Evolutionary conservation across 1,140 invertebrate species (phyloP).

Genomic region (Thaumatotibia leucotreta): DNA sequence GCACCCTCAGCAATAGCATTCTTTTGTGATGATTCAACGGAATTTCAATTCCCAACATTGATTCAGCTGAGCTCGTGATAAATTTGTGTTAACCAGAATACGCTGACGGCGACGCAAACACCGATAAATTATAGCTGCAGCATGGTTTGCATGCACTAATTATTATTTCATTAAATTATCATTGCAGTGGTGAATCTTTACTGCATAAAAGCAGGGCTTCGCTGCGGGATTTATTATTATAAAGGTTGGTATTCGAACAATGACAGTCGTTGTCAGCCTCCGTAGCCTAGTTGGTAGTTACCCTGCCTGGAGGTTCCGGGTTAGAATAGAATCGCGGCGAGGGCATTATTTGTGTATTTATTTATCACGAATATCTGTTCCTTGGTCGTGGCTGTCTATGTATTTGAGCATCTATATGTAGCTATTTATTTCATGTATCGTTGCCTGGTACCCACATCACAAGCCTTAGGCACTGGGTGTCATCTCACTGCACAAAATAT

Average conservation of each 20-base stretch:
- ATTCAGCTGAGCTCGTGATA: slow-evolving; percentile 27
- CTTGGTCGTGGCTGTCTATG: too few species aligned
- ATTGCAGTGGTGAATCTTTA: neutral
- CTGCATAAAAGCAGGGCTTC: neutral
- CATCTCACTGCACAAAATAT: too few species aligned
- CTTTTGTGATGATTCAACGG: slow-evolving; percentile 3
- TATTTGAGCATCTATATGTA: too few species aligned
- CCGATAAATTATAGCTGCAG: slow-evolving; percentile 36
- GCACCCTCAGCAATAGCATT: neutral
- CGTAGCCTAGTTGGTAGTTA: too few species aligned
- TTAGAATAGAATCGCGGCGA: too few species aligned
- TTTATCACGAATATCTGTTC: too few species aligned
- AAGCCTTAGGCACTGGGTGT: too few species aligned
- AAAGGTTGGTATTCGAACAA: slow-evolving; percentile 14
- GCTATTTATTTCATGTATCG: too few species aligned
- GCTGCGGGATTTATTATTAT: slow-evolving; percentile 11
- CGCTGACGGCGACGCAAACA: slow-evolving; percentile 27
- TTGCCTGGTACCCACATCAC: too few species aligned
- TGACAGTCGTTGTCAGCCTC: too few species aligned
- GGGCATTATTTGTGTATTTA: too few species aligned
- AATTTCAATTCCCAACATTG: slow-evolving; percentile 7
- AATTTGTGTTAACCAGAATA: slow-evolving; percentile 33
- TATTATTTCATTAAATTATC: slow-evolving; percentile 41
- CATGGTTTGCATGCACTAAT: slow-evolving; percentile 35
- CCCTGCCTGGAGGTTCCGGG: too few species aligned